These are phyloP conservation scores for Dicrostonyx torquatus DNA, from an alignment of 2,797 vertebrate species.

Conservation along the genomic window DNA sequence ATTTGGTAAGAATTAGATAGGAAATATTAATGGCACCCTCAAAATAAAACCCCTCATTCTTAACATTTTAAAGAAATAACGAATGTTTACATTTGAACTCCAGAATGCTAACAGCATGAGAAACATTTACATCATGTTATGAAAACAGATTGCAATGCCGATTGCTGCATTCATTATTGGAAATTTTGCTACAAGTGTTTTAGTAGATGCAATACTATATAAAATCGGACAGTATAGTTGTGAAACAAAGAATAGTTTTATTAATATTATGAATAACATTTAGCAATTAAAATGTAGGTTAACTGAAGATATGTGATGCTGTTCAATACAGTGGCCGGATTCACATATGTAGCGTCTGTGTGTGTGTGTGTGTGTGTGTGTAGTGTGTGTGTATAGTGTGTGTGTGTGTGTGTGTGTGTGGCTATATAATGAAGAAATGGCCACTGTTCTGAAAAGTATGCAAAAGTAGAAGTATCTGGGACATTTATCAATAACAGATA, in stretches of 20 bases:
- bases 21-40: background rate
- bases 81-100: background rate
- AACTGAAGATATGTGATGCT: background rate
- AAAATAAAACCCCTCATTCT: background rate
- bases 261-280: background rate
- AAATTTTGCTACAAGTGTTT: background rate
- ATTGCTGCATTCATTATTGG: background rate
- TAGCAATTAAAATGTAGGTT: background rate
- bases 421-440: background rate
- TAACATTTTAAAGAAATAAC: background rate
- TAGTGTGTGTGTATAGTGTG: too few relatives aligned
- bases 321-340: background rate
- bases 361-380: too few relatives aligned
- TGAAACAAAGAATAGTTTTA: background rate
- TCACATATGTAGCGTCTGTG: background rate
- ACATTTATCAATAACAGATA: background rate
- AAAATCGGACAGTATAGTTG: background rate
- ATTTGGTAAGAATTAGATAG: background rate
- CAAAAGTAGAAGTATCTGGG: background rate
- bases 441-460: background rate
- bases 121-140: background rate
- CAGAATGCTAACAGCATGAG: background rate
- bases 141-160: background rate
- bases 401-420: too few relatives aligned
- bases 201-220: background rate